A percentile compares a stretch with the other conserved stretches of the same genome.
phyloP scores from a whole-genome alignment of 1,140 invertebrate species.

The Caenorhabditis elegans region DNA sequence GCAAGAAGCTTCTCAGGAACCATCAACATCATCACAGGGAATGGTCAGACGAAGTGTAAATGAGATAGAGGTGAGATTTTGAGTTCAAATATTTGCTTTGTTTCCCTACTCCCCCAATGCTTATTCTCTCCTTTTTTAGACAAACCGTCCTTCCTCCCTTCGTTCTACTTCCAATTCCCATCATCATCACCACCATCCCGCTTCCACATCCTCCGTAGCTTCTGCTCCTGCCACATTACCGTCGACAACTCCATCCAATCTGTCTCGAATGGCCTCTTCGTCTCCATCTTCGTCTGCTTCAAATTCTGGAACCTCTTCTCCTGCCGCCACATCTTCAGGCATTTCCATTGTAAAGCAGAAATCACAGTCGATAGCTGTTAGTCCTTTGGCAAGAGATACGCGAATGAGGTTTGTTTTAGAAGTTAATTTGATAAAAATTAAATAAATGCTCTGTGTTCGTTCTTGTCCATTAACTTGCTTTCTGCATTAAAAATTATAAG shows the following conservation, averaged over 20 bases:
- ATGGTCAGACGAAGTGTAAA: slow-evolving; percentile 17
- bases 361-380: background rate
- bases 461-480: no score
- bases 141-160: slow-evolving; percentile 3
- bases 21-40: background rate
- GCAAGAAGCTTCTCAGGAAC: background rate
- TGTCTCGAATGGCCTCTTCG: background rate
- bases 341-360: background rate
- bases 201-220: background rate
- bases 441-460: no score
- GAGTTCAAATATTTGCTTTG: background rate
- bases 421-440: background rate
- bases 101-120: background rate
- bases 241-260: background rate
- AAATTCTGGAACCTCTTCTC: background rate
- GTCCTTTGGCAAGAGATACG: slow-evolving; percentile 8
- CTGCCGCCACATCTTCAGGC: background rate
- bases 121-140: background rate
- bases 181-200: background rate
- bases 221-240: background rate
- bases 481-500: no score
- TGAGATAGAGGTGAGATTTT: background rate
- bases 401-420: background rate
- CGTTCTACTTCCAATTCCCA: background rate
- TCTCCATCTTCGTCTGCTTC: slow-evolving; percentile 7